These are phyloP conservation scores for Scatophagus argus DNA, from an alignment of 2,113 vertebrate species.

Conservation along the genomic window DNA sequence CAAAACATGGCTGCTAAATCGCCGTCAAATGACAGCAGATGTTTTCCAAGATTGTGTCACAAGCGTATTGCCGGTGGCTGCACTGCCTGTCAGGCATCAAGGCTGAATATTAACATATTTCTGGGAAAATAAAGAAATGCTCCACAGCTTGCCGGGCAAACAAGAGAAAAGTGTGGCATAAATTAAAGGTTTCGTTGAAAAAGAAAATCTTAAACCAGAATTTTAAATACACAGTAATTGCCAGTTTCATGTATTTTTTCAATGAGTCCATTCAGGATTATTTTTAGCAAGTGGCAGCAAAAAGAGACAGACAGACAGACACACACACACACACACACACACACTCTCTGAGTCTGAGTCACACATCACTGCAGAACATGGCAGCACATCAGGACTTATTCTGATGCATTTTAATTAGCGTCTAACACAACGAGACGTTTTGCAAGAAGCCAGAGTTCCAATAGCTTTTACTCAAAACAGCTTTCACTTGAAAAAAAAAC, in stretches of 20 bases:
- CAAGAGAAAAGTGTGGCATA: background rate
- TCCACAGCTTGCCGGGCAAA: background rate
- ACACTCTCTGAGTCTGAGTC: background rate
- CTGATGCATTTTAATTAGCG: constrained; percentile 20
- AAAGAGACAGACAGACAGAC: background rate
- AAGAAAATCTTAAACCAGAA: background rate
- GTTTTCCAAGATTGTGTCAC: background rate
- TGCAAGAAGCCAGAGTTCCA: background rate
- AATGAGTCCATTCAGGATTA: constrained; percentile 13
- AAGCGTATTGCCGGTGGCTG: background rate
- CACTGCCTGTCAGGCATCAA: background rate
- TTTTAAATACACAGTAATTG: constrained; percentile 15
- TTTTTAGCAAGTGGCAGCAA: constrained; percentile 1
- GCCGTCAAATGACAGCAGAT: too few species aligned
- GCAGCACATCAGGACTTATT: constrained; percentile 11
- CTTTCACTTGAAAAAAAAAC: background rate
- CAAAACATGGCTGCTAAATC: too few species aligned
- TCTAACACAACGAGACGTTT: constrained; percentile 6
- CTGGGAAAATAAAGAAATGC: background rate
- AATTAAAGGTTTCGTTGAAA: constrained; percentile 3
- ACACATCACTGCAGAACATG: constrained; percentile 13
- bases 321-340: background rate
- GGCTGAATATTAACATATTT: background rate
- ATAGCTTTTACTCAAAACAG: background rate
- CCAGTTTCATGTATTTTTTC: constrained; percentile 11